phyloP scores from a whole-genome alignment of 2,797 vertebrate genomes.

The Xerus rutilus region DNA sequence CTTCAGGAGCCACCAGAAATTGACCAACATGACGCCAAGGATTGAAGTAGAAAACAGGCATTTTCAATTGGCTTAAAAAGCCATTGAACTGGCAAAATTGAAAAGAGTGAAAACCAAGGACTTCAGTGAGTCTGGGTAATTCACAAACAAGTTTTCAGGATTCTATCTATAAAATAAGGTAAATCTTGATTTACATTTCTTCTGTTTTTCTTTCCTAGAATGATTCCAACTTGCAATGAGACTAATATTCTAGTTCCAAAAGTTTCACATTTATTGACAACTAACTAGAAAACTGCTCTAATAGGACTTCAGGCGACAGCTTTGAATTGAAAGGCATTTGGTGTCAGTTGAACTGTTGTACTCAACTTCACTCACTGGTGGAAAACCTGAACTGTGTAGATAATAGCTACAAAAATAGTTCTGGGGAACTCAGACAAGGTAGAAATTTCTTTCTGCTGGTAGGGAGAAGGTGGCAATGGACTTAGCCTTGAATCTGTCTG shows the following conservation, averaged over 20 bases:
- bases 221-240: slow-evolving; percentile 5
- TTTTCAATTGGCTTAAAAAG: background rate
- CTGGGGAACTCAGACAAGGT: background rate
- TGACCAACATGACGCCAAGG: background rate
- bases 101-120: background rate
- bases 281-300: background rate
- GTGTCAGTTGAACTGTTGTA: background rate
- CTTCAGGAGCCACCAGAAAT: background rate
- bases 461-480: background rate
- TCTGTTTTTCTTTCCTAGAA: background rate
- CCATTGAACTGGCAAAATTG: fast-evolving
- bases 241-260: background rate
- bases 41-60: background rate
- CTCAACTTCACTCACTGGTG: background rate
- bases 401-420: background rate
- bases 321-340: background rate
- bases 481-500: background rate
- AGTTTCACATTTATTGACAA: background rate
- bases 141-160: background rate
- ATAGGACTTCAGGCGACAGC: background rate
- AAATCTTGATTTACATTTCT: background rate
- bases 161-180: background rate
- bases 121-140: too few relatives aligned
- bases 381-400: background rate
- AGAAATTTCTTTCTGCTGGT: background rate